phyloP scores from a whole-genome alignment of 2,113 vertebrate species.

The Grammomys dolichurus region DNA sequence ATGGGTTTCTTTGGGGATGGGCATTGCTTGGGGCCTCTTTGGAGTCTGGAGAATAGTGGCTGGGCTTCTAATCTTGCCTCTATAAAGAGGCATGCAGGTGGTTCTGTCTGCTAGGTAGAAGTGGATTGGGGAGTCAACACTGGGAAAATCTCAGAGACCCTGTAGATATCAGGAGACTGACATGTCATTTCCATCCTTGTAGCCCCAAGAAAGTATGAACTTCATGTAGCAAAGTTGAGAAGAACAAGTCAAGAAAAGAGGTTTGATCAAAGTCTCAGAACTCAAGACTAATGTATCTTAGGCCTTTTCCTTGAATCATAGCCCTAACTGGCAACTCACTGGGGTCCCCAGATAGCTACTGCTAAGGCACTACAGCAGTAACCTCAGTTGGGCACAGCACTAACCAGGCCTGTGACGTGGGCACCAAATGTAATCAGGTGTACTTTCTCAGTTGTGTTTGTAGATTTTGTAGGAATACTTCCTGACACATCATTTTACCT shows the following conservation, averaged over 20 bases:
- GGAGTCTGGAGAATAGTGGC: background rate
- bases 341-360: background rate
- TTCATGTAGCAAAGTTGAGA: background rate
- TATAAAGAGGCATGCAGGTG: background rate
- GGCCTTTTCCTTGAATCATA: background rate
- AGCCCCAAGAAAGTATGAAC: background rate
- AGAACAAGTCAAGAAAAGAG: background rate
- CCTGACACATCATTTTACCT: background rate
- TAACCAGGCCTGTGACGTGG: background rate
- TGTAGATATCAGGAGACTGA: background rate
- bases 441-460: background rate
- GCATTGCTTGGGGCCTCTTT: background rate
- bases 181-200: background rate
- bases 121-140: background rate
- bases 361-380: background rate
- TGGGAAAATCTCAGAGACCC: background rate
- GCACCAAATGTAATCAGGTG: background rate
- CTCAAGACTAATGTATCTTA: background rate
- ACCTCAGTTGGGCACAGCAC: background rate
- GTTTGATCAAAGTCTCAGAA: background rate
- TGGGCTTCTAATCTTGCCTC: background rate
- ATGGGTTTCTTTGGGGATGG: slow-evolving; percentile 75
- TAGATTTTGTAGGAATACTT: background rate
- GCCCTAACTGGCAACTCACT: background rate
- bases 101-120: background rate